A percentile compares a stretch with the other conserved stretches of the same genome.
phyloP scores from a whole-genome alignment of 2,888 invertebrate species.

The Eupeodes luniger region DNA sequence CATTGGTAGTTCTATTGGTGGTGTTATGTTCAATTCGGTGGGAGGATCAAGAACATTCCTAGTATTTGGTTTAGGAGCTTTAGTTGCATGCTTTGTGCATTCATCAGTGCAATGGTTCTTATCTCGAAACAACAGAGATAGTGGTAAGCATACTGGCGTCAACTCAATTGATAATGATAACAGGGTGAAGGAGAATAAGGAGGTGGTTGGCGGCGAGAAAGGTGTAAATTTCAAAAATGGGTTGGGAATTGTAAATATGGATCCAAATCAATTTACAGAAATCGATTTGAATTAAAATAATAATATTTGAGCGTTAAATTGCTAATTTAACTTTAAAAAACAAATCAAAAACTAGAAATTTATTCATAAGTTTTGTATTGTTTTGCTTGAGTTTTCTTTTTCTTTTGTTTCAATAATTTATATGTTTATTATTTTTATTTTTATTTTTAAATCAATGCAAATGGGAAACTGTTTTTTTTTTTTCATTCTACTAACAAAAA shows the following conservation, averaged over 20 bases:
- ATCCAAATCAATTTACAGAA: slow-evolving; percentile 75
- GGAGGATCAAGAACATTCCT: slow-evolving; percentile 89
- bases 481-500: slow-evolving; percentile 6
- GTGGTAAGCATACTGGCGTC: slow-evolving; percentile 68
- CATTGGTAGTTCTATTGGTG: slow-evolving; percentile 91
- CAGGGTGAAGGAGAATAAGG: slow-evolving; percentile 65
- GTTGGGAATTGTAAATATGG: slow-evolving; percentile 57
- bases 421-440: not conserved
- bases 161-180: slow-evolving; percentile 66
- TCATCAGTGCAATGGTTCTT: slow-evolving; percentile 85
- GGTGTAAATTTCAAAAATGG: slow-evolving; percentile 44
- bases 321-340: slow-evolving; percentile 6
- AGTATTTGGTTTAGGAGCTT: slow-evolving; percentile 89
- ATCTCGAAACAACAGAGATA: slow-evolving; percentile 78
- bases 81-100: slow-evolving; percentile 87
- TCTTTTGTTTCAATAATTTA: not conserved
- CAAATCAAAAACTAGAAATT: no score
- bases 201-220: slow-evolving; percentile 61
- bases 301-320: slow-evolving; percentile 24
- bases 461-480: slow-evolving; percentile 14
- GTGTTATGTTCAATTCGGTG: slow-evolving; percentile 87
- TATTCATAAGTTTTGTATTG: not conserved
- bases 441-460: slow-evolving; percentile 6
- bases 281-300: slow-evolving; percentile 79
- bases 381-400: not conserved